Percentiles rank a stretch among this genome's conserved stretches.
phyloP scores from a whole-genome alignment of 2,888 invertebrate species.

The Leptodirus hochenwartii region DNA sequence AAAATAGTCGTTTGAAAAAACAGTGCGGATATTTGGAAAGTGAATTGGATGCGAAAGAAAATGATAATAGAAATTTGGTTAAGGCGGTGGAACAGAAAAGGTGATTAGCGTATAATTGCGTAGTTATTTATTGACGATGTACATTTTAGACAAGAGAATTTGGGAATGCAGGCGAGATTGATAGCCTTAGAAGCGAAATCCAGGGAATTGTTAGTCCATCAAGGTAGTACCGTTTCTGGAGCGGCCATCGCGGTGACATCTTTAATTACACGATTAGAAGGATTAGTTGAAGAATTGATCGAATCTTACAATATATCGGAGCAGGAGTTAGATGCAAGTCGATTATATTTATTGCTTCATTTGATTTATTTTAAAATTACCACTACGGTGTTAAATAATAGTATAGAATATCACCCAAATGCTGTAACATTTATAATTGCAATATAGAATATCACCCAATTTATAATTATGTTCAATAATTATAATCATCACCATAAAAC shows the following conservation, averaged over 20 bases:
- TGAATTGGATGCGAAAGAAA: slow-evolving; percentile 43
- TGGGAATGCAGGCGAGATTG: slow-evolving; percentile 44
- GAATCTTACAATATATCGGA: slow-evolving; percentile 56
- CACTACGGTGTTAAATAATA: no score
- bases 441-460: no score
- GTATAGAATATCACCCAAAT: no score
- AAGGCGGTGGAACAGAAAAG: slow-evolving; percentile 65
- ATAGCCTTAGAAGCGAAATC: slow-evolving; percentile 42
- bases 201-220: slow-evolving; percentile 43
- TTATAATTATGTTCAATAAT: no score
- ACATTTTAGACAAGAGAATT: slow-evolving; percentile 39
- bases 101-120: slow-evolving; percentile 18
- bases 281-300: slow-evolving; percentile 52
- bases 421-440: slow-evolving; percentile 2
- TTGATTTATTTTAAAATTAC: no score
- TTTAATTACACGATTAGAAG: slow-evolving; percentile 47
- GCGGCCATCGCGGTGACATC: slow-evolving; percentile 50
- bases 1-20: slow-evolving; percentile 26
- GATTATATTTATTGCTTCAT: not conserved
- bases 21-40: slow-evolving; percentile 30
- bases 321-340: slow-evolving; percentile 48
- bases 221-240: slow-evolving; percentile 50
- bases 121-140: slow-evolving; percentile 4
- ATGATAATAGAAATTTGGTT: slow-evolving; percentile 61
- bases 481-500: no score